phyloP scores from a whole-genome alignment of 2,113 vertebrate species.

The Nothocercus nigrocapillus region DNA sequence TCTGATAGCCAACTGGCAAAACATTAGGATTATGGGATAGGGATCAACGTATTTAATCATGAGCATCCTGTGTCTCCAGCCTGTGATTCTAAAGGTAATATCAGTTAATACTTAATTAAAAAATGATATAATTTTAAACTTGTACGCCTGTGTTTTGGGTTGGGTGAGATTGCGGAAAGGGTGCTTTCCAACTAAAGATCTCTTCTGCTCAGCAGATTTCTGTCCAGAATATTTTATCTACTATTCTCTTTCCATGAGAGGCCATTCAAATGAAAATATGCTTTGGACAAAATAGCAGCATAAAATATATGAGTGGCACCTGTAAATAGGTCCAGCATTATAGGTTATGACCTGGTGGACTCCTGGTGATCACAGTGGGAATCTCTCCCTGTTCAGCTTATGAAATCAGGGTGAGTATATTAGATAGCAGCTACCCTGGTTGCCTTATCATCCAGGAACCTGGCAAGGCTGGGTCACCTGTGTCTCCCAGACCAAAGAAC shows the following conservation, averaged over 20 bases:
- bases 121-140: slow-evolving; percentile 59
- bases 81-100: slow-evolving; percentile 30
- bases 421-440: background rate
- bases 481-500: background rate
- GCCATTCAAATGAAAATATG: background rate
- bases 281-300: background rate
- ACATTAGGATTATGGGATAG: background rate
- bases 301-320: background rate
- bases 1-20: slow-evolving; percentile 62
- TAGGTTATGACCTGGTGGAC: background rate
- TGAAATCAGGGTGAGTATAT: background rate
- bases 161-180: slow-evolving; percentile 51
- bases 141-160: slow-evolving; percentile 66
- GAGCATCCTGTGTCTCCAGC: slow-evolving; percentile 12
- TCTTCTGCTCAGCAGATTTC: slow-evolving; percentile 62
- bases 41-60: slow-evolving; percentile 36
- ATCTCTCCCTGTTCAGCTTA: background rate
- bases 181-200: slow-evolving; percentile 63
- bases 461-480: background rate
- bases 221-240: slow-evolving; percentile 55
- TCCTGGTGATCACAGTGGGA: background rate
- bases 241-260: slow-evolving; percentile 11
- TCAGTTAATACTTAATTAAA: slow-evolving; percentile 58
- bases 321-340: background rate
- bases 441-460: background rate